Base-by-base conservation (phyloP, 2,113 vertebrate genomes). In the Festucalex cinctus region DNA sequence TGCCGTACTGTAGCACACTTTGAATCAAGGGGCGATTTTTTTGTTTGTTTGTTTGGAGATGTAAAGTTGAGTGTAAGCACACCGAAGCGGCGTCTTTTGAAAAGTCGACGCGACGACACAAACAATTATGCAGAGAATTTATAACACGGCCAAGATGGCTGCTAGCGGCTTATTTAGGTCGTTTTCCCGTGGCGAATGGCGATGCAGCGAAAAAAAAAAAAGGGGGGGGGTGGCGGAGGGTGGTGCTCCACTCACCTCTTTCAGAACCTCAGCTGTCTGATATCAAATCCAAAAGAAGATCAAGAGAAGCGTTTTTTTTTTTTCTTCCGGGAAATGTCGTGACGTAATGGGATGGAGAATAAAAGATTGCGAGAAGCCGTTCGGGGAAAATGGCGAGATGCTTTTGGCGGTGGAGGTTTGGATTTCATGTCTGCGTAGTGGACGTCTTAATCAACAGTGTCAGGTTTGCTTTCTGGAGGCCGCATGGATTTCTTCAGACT, bases 371-470 rank as follows among this genome's bases (percentile, higher is more conserved):
- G 70, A 74, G 70, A 64, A 54, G 66, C 48, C 72, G 68, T 49
- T 10, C 1, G 56, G 63, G 37, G 54, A 53, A 58, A 62, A 65
- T 35, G 57, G 54, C 20, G 65, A 58, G 44, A 39, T 57, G 16
- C 14, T 35, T 60, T 60, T 60, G 26, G 2, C 48, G 37, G 35
- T 76, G 1, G 46, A 22, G 6, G 57, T 22, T 93, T 85, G 68
- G 69, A 88, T 94, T 94, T 93, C 89, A 75, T 86, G 86, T 93
- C 94, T 95, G 94, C 75, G 92, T 93, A 95, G 93, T 94, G 92
- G 90, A 92, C 88, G 84, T 68, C 75, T 89, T 92, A 93, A 94
- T 94, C 89, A 90, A 91, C 86, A 87, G 88, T 93, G 93, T 94
- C 92, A 91, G 91, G 75, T 89, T 90, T 87, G 80, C 76, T 85